Evolutionary conservation across 2,888 invertebrate genomes (phyloP).

Genomic region (Trachelus tabidus): DNA sequence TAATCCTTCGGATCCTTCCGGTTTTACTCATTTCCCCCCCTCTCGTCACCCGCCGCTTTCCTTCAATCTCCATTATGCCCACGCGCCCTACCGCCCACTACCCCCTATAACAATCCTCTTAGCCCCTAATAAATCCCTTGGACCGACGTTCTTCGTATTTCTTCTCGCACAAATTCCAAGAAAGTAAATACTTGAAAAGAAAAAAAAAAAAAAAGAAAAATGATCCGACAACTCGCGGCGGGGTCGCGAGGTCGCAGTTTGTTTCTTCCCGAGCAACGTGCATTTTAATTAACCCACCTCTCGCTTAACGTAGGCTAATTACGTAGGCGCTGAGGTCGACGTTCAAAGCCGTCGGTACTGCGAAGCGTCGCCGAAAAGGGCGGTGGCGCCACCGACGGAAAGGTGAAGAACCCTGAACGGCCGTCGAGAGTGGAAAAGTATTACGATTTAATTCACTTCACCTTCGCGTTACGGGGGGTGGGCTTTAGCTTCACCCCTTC

Average conservation of each 20-base stretch:
- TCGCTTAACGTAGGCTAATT: slow-evolving; percentile 23
- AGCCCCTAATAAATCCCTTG: not conserved
- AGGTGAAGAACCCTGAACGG: not conserved
- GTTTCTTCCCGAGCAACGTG: slow-evolving; percentile 9
- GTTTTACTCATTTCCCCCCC: not conserved
- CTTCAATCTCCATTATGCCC: not conserved
- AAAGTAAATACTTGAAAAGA: not conserved
- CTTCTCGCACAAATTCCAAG: not conserved
- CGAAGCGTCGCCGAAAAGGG: not conserved
- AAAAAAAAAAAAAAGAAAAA: not conserved
- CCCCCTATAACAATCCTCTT: not conserved
- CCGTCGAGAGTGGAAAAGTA: not conserved
- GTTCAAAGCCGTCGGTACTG: not conserved
- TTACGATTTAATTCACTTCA: not conserved
- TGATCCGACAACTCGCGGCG: not conserved
- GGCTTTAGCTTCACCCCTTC: not conserved
- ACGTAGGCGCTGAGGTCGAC: slow-evolving; percentile 10
- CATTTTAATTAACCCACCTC: slow-evolving; percentile 21
- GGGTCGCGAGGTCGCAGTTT: not conserved
- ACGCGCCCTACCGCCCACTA: not conserved
- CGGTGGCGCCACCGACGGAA: not conserved
- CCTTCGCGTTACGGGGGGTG: not conserved
- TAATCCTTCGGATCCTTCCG: not conserved
- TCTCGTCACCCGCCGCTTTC: not conserved
- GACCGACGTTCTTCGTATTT: not conserved